A percentile compares a stretch with the other conserved stretches of the same genome.
phyloP scores from a whole-genome alignment of 1,140 invertebrate genomes.

The Scaptomyza pallida region DNA sequence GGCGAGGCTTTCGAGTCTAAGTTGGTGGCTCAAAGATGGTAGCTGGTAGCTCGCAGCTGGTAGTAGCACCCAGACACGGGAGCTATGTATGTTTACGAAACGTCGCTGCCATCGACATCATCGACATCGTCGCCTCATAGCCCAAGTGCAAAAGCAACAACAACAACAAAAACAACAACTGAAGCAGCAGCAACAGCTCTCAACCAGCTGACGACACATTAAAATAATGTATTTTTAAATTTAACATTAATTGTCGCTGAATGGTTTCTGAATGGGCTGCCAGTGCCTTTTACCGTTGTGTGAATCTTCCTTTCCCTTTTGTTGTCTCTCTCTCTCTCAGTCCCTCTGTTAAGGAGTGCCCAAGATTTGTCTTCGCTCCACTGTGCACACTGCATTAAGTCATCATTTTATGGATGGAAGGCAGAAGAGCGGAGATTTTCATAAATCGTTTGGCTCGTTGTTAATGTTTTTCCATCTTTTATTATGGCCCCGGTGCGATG shows the following conservation, averaged over 20 bases:
- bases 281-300: conserved; percentile 28
- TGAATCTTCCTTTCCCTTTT: conserved; percentile 11
- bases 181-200: conserved; percentile 23
- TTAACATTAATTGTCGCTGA: conserved; percentile 79
- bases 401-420: conserved; percentile 55
- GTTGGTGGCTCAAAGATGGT: conserved; percentile 11
- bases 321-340: not conserved
- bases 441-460: conserved; percentile 68
- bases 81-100: conserved; percentile 47
- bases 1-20: conserved; percentile 40
- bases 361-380: conserved; percentile 11
- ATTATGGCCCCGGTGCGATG: conserved; percentile 50
- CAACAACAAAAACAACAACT: not conserved
- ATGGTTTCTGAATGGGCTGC: conserved; percentile 61
- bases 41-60: conserved; percentile 11
- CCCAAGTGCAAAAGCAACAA: conserved; percentile 38
- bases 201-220: conserved; percentile 72
- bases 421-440: conserved; percentile 57
- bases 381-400: conserved; percentile 67
- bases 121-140: conserved; percentile 49
- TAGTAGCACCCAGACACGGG: conserved; percentile 13
- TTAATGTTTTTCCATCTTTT: conserved; percentile 70
- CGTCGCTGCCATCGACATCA: conserved; percentile 49
- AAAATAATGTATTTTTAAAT: conserved; percentile 83
- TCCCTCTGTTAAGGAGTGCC: conserved; percentile 61